Conservation (phyloP, 2,888 invertebrate genomes). For the Griposia aprilina region DNA sequence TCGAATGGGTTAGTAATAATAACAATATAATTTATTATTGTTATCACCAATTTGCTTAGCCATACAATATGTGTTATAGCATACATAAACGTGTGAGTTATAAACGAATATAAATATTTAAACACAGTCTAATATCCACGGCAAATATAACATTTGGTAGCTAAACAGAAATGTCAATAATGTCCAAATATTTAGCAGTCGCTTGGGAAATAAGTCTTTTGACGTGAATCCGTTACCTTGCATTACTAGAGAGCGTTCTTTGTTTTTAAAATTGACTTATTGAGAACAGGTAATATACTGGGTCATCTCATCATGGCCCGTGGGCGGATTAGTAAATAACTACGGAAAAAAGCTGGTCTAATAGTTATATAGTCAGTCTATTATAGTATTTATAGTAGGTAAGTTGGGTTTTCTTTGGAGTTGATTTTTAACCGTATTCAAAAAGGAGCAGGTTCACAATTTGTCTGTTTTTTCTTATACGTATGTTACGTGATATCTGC, state of each 20-base stretch:
- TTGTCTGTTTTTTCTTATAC: no score
- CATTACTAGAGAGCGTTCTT: not conserved
- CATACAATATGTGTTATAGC: not conserved
- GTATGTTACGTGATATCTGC: no score
- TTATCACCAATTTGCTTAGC: constrained; percentile 11
- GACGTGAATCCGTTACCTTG: constrained; percentile 10
- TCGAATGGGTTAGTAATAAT: not conserved
- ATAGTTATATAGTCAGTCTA: no score
- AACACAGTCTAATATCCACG: constrained; percentile 27
- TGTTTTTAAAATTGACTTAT: constrained; percentile 15
- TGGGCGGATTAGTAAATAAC: not conserved
- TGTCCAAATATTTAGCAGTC: constrained; percentile 29
- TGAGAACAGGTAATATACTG: no score
- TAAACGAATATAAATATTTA: constrained; percentile 51
- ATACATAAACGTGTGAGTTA: constrained; percentile 6
- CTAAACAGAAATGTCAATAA: constrained; percentile 44
- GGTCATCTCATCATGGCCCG: not conserved
- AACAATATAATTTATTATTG: not conserved
- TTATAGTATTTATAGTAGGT: no score
- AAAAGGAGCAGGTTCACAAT: no score
- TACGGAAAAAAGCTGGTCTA: not conserved
- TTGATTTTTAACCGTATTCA: not conserved
- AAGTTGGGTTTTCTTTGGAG: not conserved
- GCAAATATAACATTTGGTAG: constrained; percentile 37
- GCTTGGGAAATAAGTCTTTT: constrained; percentile 41